A percentile compares a stretch with the other conserved stretches of the same genome.
Conservation (phyloP, 2,888 invertebrate genomes). For the Cacoxenus indagator region DNA sequence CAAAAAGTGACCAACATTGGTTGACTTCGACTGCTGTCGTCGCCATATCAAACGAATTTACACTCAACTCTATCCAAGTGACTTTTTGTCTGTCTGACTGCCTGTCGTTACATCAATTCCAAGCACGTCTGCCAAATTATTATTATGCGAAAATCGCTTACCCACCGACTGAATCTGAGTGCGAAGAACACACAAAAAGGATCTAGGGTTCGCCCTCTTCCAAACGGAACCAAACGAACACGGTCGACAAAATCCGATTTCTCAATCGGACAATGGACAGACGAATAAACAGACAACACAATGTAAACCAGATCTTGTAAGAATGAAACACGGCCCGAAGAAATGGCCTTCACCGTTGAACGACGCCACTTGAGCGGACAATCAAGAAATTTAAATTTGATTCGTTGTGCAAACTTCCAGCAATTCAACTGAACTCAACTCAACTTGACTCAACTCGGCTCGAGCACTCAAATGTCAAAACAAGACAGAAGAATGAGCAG, state of each 20-base stretch:
- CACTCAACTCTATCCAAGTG: constrained; percentile 21
- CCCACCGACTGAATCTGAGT: neutral
- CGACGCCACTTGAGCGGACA: constrained; percentile 55
- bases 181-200: constrained; percentile 48
- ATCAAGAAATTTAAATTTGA: constrained; percentile 66
- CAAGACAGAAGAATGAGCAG: neutral
- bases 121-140: constrained; percentile 66
- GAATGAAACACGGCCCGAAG: neutral
- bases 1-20: constrained; percentile 4
- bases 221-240: constrained; percentile 8
- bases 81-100: constrained; percentile 23
- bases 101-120: constrained; percentile 55
- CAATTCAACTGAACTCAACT: constrained; percentile 1
- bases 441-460: neutral
- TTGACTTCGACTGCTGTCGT: constrained; percentile 14
- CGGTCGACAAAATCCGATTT: constrained; percentile 10
- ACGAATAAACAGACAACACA: neutral
- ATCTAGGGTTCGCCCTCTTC: constrained; percentile 41
- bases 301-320: constrained; percentile 6
- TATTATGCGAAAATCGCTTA: constrained; percentile 67
- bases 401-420: constrained; percentile 61
- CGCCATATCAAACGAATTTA: constrained; percentile 2
- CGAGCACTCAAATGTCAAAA: constrained; percentile 58
- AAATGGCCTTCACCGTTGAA: constrained; percentile 7
- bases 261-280: neutral